Percentiles rank a stretch among this genome's conserved stretches.
These are phyloP conservation scores for Scartelaos histophorus DNA, from an alignment of 2,113 vertebrate species.

Conservation along the genomic window DNA sequence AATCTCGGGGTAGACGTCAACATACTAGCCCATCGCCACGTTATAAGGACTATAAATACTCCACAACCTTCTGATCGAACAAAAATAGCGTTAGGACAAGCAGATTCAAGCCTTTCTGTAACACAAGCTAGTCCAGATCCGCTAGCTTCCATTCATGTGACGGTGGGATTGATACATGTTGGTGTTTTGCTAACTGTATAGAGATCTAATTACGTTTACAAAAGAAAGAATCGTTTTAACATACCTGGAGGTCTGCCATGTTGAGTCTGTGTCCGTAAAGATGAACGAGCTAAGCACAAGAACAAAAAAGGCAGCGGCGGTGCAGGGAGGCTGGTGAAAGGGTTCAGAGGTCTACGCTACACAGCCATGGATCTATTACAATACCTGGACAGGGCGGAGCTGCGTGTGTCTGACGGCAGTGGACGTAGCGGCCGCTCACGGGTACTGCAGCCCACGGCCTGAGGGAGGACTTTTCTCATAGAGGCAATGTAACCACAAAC, in stretches of 20 bases:
- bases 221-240: background rate
- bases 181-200: background rate
- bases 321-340: too few relatives aligned
- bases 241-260: constrained; percentile 54
- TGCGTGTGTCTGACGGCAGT: too few relatives aligned
- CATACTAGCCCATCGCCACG: background rate
- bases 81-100: background rate
- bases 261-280: background rate
- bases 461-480: too few relatives aligned
- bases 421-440: too few relatives aligned
- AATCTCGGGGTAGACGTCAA: background rate
- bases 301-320: background rate
- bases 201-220: background rate
- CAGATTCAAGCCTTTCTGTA: background rate
- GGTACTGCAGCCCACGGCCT: too few relatives aligned
- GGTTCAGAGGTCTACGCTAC: background rate
- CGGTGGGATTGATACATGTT: too few relatives aligned
- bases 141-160: background rate
- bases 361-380: too few relatives aligned
- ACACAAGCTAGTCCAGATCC: background rate
- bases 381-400: too few relatives aligned
- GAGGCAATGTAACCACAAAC: too few relatives aligned
- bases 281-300: fast-evolving
- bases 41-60: background rate
- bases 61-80: background rate